phyloP scores from a whole-genome alignment of 2,888 invertebrate genomes.

The Drosophila nigritarsus region DNA sequence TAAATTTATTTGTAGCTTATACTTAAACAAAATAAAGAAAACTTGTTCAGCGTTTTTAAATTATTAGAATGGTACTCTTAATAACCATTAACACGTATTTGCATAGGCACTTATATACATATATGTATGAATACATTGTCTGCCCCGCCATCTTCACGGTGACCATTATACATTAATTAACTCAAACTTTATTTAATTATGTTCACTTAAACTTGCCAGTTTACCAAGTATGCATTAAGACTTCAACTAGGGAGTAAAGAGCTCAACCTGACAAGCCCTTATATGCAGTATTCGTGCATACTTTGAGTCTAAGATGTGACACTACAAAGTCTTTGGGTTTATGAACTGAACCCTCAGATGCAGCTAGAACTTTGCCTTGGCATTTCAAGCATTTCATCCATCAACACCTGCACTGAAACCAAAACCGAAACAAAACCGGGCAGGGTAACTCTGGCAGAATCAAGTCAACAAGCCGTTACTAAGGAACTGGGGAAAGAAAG shows the following conservation, averaged over 20 bases:
- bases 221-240: background rate
- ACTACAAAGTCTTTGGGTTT: constrained; percentile 1
- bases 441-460: constrained; percentile 42
- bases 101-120: background rate
- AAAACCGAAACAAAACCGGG: constrained; percentile 12
- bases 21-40: background rate
- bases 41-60: background rate
- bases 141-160: background rate
- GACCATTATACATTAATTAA: background rate
- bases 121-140: background rate
- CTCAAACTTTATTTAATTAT: background rate
- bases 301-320: constrained; percentile 5
- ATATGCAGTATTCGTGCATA: background rate
- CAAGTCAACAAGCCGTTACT: constrained; percentile 67
- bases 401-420: constrained; percentile 70
- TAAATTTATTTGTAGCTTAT: background rate
- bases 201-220: constrained; percentile 1
- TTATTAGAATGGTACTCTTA: background rate
- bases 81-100: background rate
- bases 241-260: background rate
- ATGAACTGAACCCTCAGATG: constrained; percentile 14
- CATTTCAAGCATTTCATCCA: constrained; percentile 62
- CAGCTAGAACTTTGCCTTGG: constrained; percentile 21
- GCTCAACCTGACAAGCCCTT: background rate
- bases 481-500: constrained; percentile 31